phyloP scores from a whole-genome alignment of 23 tunicate species.

The Halocynthia aurantium region DNA sequence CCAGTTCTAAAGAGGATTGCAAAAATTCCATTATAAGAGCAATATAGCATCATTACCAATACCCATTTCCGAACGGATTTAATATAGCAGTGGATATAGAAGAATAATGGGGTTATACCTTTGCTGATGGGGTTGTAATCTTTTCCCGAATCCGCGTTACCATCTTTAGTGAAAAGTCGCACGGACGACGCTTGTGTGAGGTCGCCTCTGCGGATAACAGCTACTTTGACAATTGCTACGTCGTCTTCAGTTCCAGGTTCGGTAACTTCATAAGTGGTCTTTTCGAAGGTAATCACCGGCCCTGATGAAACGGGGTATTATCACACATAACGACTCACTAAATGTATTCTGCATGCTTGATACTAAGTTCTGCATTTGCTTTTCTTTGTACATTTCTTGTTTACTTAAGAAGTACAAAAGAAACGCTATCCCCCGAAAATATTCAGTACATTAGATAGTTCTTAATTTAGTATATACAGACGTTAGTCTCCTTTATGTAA shows the following conservation, averaged over 20 bases:
- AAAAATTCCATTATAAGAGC: not conserved
- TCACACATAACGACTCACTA: not conserved
- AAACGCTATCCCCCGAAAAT: not conserved
- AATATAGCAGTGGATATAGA: not conserved
- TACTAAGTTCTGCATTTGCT: not conserved
- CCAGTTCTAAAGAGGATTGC: constrained; percentile 29
- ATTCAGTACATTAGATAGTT: too few relatives aligned
- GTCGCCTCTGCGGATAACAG: constrained; percentile 78
- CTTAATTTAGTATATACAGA: too few relatives aligned
- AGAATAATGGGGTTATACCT: constrained; percentile 29
- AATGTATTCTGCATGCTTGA: not conserved
- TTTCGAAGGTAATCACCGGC: constrained; percentile 76
- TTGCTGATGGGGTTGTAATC: constrained; percentile 93
- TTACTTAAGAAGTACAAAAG: not conserved
- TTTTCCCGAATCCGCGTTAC: constrained; percentile 87
- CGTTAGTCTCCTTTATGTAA: too few relatives aligned
- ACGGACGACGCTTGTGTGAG: constrained; percentile 44
- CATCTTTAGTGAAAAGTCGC: constrained; percentile 90
- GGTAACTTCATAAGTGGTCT: constrained; percentile 76
- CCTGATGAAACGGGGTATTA: constrained; percentile 22
- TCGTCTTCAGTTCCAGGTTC: constrained; percentile 80
- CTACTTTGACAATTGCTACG: constrained; percentile 51
- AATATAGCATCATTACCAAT: not conserved
- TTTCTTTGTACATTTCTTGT: not conserved
- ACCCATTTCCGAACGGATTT: too few relatives aligned